Base-by-base conservation (phyloP, 2,888 invertebrate species). In the Heteropelma amictum region DNA sequence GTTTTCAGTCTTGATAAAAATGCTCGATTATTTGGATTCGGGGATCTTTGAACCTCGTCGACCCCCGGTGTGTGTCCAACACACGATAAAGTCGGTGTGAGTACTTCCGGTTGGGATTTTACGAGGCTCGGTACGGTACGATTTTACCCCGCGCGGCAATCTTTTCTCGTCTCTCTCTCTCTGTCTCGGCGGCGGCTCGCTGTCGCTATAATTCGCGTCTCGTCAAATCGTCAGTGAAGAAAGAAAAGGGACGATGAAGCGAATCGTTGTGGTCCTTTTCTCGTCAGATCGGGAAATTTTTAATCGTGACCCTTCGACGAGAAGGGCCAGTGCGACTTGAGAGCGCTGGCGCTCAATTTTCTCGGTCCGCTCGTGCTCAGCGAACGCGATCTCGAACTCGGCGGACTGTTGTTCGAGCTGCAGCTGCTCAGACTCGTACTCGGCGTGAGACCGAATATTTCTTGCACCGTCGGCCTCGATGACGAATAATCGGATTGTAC, bases 381-480 rank as follows among this genome's bases (percentile, higher is more conserved):
- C 0, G 90, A 89, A 14, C 90, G 85, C 26, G 89, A 89, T 64
- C 90, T 84, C 73, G 89, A 85, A 72, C 88, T 89, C 26, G 87
- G 85, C 12, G 86, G 84, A 76, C 89, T 89, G 60, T 87, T 88
- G 1, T 33, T 51, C n/a, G 89, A 89, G 51, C 89, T 88, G 77
- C 89, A 89, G 54, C 89, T 89, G 79, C 89, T 89, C 21, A 90
- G 81, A 79, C 89, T 89, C 3, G 89, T 89, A 35, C 89, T 89
- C 8, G 90, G 88, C 40, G 90, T 89, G 51, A 90, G 86, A 53
- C 89, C 89, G 77, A 90, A 90, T 40, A 90, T 89, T 79, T 90
- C 90, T 70, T 90, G 90, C 14, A 90, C 90, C 19, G 89, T 89
- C 64, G 90, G 89, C 63, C 90, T 85, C 19, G 84, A 76, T n/a